A percentile compares a stretch with the other conserved stretches of the same genome.
These are phyloP conservation scores for Drosophila bunnanda DNA, from an alignment of 2,888 invertebrate species.

Conservation along the genomic window DNA sequence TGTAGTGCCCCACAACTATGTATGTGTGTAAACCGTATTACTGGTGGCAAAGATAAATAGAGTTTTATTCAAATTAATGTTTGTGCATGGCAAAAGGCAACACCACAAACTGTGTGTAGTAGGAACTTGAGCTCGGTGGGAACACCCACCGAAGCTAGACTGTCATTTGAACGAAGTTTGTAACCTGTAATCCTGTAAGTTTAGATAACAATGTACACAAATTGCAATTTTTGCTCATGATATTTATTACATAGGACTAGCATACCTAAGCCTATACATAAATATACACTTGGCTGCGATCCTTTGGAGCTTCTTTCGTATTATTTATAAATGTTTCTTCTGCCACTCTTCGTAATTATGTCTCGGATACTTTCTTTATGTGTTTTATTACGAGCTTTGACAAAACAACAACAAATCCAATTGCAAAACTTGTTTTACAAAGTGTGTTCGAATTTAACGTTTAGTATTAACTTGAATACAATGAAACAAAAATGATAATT, in stretches of 20 bases:
- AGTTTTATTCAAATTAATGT: constrained; percentile 67
- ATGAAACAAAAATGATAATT: constrained; percentile 34
- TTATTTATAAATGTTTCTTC: constrained; percentile 56
- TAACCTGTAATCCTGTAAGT: constrained; percentile 53
- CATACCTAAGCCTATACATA: constrained; percentile 28
- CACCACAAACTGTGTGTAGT: constrained; percentile 14
- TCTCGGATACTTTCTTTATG: constrained; percentile 46
- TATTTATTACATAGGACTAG: constrained; percentile 44
- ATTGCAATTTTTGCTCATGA: constrained; percentile 72
- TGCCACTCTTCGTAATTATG: constrained; percentile 56
- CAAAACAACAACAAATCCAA: constrained; percentile 31
- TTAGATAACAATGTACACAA: constrained; percentile 75
- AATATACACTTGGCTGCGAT: constrained; percentile 38
- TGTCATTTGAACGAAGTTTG: constrained; percentile 65
- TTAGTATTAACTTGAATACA: constrained; percentile 64
- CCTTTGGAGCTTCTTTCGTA: constrained; percentile 41
- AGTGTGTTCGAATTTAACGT: constrained; percentile 81
- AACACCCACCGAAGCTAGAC: constrained; percentile 50
- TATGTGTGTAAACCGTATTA: constrained; percentile 48
- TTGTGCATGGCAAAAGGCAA: constrained; percentile 35
- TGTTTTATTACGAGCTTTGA: constrained; percentile 50
- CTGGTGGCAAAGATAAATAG: constrained; percentile 42
- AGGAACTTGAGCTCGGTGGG: constrained; percentile 34
- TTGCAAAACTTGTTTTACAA: constrained; percentile 66
- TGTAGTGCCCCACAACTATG: constrained; percentile 38